Conservation (phyloP, 2,113 vertebrate species). For the Ranitomeya variabilis region DNA sequence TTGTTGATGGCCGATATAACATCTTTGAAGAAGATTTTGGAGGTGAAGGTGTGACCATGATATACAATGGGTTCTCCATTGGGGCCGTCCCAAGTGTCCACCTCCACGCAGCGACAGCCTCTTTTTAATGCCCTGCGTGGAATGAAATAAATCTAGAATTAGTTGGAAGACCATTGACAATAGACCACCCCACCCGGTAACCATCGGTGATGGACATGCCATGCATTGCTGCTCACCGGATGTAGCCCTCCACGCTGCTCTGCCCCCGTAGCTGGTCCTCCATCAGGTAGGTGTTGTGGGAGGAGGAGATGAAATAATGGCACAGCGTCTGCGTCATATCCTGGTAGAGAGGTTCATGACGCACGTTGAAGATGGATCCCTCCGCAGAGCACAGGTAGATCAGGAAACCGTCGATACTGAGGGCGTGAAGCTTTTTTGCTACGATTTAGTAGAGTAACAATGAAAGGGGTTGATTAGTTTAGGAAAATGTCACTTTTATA, state of each 20-base stretch:
- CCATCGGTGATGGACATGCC: neutral
- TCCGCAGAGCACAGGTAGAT: conserved; percentile 87
- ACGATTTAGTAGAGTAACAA: neutral
- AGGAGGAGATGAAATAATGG: conserved; percentile 94
- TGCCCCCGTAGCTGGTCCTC: conserved; percentile 91
- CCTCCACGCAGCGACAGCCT: conserved; percentile 92
- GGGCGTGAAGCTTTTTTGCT: conserved; percentile 83
- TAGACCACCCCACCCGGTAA: neutral
- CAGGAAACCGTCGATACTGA: conserved; percentile 90
- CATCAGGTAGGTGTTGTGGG: conserved; percentile 94
- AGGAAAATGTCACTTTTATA: neutral
- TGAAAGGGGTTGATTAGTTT: neutral
- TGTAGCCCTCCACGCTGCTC: conserved; percentile 94
- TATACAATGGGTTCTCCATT: conserved; percentile 91
- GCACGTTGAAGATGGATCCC: conserved; percentile 85
- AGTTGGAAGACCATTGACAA: neutral
- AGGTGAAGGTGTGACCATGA: conserved; percentile 92
- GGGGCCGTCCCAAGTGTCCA: conserved; percentile 93
- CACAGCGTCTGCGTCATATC: conserved; percentile 88
- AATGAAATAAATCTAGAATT: conserved; percentile 3
- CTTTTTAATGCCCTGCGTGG: conserved; percentile 81
- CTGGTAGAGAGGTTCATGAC: conserved; percentile 74
- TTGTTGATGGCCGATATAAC: conserved; percentile 82
- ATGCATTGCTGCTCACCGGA: conserved; percentile 73
- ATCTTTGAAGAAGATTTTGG: conserved; percentile 92